Percentiles rank a stretch among this genome's conserved stretches.
Evolutionary conservation across 2,888 invertebrate genomes (phyloP).

Genomic region (Lycocerus yunnanus): DNA sequence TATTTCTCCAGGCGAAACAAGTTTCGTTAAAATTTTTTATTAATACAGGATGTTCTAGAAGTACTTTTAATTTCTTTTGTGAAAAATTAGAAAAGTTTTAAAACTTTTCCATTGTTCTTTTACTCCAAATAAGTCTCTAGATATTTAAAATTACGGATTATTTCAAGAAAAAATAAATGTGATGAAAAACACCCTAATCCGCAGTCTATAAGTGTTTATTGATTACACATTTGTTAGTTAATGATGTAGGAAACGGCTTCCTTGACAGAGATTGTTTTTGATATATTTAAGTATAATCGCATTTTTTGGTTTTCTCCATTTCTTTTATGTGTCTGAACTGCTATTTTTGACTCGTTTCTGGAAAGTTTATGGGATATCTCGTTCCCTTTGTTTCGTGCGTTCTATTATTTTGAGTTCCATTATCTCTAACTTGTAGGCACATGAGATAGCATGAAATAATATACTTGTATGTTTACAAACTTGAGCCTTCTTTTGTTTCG

Average conservation of each 20-base stretch:
- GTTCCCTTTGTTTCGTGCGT: background rate
- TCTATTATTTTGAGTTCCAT: background rate
- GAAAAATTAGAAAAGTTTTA: background rate
- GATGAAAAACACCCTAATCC: background rate
- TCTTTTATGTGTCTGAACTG: background rate
- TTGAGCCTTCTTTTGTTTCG: background rate
- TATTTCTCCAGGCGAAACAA: background rate
- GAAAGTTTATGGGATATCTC: background rate
- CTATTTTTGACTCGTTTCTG: background rate
- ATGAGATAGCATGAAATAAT: background rate
- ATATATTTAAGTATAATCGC: background rate
- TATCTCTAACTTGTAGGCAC: background rate
- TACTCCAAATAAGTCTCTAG: background rate
- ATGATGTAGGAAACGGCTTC: background rate
- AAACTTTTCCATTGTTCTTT: background rate
- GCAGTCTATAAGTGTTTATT: background rate
- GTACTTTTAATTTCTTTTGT: background rate
- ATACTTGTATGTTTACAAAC: background rate
- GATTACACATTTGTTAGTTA: background rate
- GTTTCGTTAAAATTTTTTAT: background rate
- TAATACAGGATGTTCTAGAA: background rate
- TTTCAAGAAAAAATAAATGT: background rate
- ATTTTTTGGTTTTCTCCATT: background rate
- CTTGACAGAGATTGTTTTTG: background rate
- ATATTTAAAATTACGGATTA: background rate